Conservation (phyloP, 2,113 vertebrate genomes). For the Dinomys branickii region DNA sequence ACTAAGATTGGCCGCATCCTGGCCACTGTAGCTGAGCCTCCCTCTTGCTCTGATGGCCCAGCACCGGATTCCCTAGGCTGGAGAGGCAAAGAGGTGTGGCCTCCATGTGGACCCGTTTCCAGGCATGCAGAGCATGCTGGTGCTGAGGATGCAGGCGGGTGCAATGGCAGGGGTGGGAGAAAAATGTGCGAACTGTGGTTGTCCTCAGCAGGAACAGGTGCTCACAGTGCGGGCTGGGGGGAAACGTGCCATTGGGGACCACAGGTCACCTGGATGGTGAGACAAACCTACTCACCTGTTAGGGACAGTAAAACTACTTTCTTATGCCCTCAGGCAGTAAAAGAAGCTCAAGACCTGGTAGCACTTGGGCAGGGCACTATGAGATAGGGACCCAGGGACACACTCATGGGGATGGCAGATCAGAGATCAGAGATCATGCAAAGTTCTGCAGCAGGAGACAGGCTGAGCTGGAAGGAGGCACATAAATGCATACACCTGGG, state of each 20-base stretch:
- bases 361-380: not conserved
- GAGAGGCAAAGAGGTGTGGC: not conserved
- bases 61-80: no score
- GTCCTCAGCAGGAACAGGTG: not conserved
- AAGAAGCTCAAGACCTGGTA: not conserved
- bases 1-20: not conserved
- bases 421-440: no score
- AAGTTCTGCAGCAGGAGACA: not conserved
- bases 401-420: accelerated
- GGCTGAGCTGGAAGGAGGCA: not conserved
- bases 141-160: accelerated
- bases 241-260: not conserved
- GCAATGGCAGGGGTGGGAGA: accelerated
- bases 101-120: accelerated
- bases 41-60: not conserved
- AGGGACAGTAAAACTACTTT: not conserved
- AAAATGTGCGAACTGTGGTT: not conserved
- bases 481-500: not conserved
- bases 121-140: accelerated
- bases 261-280: accelerated
- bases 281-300: not conserved
- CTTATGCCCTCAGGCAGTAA: not conserved
- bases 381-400: not conserved
- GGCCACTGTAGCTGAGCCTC: not conserved
- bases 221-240: not conserved